Evolutionary conservation across 2,113 vertebrate species (phyloP).

Genomic region (Odocoileus hemionus): DNA sequence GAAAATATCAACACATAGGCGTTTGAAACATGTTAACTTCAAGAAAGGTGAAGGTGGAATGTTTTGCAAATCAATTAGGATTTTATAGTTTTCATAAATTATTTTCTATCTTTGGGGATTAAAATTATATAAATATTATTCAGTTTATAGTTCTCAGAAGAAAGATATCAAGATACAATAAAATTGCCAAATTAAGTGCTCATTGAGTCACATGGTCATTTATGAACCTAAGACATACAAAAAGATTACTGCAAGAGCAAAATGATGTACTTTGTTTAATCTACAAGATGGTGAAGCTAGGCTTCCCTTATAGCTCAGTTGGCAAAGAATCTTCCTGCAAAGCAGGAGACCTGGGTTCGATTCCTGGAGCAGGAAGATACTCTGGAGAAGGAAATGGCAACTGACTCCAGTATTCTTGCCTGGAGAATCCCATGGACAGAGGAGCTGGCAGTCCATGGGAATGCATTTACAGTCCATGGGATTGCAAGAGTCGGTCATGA

Average conservation of each 20-base stretch:
- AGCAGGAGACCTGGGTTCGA: neutral
- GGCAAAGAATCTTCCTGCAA: neutral
- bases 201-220: neutral
- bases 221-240: neutral
- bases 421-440: neutral
- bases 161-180: neutral
- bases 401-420: neutral
- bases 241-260: neutral
- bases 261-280: neutral
- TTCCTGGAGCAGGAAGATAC: neutral
- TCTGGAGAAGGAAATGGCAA: neutral
- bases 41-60: neutral
- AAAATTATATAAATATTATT: neutral
- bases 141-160: neutral
- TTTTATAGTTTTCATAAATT: neutral
- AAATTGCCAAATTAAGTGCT: neutral
- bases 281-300: neutral
- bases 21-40: neutral
- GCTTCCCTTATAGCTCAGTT: neutral
- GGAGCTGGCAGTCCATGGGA: neutral
- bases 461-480: neutral
- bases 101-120: neutral
- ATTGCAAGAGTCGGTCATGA: neutral
- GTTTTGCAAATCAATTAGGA: neutral
- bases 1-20: neutral